Evolutionary conservation across 2,888 invertebrate genomes (phyloP).

Genomic region (Melolontha melolontha): DNA sequence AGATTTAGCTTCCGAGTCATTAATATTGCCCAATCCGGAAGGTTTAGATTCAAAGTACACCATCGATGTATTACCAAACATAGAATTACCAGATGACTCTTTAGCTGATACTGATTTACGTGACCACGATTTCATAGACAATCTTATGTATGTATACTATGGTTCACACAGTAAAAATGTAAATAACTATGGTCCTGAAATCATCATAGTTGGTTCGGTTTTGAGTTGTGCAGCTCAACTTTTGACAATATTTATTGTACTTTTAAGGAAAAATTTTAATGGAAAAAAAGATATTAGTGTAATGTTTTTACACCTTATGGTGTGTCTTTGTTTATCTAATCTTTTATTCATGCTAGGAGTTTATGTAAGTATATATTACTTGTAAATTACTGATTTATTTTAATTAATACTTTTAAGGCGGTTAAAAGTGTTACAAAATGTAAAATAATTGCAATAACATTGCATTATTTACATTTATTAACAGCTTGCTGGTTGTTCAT

Average conservation of each 20-base stretch:
- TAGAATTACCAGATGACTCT: slow-evolving; percentile 73
- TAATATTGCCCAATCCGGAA: slow-evolving; percentile 63
- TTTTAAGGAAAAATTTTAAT: slow-evolving; percentile 60
- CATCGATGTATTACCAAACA: slow-evolving; percentile 66
- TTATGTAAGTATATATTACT: slow-evolving; percentile 67
- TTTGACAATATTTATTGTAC: slow-evolving; percentile 65
- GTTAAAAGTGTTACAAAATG: slow-evolving; percentile 74
- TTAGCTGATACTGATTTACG: slow-evolving; percentile 75
- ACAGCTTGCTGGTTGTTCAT: slow-evolving; percentile 79
- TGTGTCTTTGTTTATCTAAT: slow-evolving; percentile 72
- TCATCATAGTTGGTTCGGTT: slow-evolving; percentile 67
- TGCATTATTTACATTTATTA: slow-evolving; percentile 78
- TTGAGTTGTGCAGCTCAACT: slow-evolving; percentile 68
- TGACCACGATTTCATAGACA: slow-evolving; percentile 79
- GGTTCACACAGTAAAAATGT: slow-evolving; percentile 68
- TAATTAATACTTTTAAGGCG: slow-evolving; percentile 65
- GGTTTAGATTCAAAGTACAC: slow-evolving; percentile 60
- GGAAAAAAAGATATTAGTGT: slow-evolving; percentile 65
- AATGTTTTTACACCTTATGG: slow-evolving; percentile 73
- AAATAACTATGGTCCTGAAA: slow-evolving; percentile 69
- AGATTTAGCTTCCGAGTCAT: slow-evolving; percentile 58
- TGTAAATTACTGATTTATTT: neutral
- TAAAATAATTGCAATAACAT: slow-evolving; percentile 73
- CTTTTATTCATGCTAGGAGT: slow-evolving; percentile 75
- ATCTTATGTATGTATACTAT: slow-evolving; percentile 79